Percentiles rank a stretch among this genome's conserved stretches.
Conservation (phyloP, 2,113 vertebrate species). For the Naja naja region DNA sequence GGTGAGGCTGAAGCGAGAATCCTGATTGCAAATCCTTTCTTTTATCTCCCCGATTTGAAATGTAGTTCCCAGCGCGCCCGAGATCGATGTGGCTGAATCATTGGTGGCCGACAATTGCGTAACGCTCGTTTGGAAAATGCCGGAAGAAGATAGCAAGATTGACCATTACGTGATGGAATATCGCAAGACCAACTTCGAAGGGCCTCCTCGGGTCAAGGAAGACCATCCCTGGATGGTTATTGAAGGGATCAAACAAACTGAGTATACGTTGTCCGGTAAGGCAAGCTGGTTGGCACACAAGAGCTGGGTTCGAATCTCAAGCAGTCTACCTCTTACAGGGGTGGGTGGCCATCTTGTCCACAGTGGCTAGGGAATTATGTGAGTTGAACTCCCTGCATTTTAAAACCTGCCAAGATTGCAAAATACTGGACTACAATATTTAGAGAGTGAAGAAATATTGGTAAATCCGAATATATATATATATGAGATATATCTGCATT, state of each 20-base stretch:
- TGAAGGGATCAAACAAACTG: constrained; percentile 84
- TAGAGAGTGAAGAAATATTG: no score
- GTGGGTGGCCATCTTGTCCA: background rate
- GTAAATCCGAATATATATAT: no score
- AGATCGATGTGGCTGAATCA: constrained; percentile 84
- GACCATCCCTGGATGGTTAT: constrained; percentile 97
- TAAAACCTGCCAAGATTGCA: no score
- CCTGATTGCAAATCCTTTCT: background rate
- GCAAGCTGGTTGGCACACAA: accelerated
- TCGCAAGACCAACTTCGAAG: constrained; percentile 89
- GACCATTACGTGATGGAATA: constrained; percentile 92
- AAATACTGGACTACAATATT: no score
- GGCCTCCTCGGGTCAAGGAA: constrained; percentile 85
- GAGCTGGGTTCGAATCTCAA: background rate
- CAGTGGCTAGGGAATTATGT: no score
- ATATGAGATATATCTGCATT: no score
- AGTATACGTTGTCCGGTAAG: constrained; percentile 83
- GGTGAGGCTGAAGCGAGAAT: background rate
- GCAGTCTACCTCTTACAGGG: background rate
- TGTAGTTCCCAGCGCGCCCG: constrained; percentile 86
- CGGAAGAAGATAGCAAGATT: constrained; percentile 85
- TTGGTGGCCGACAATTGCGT: constrained; percentile 92
- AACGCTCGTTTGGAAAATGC: constrained; percentile 81
- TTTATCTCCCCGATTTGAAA: constrained; percentile 8
- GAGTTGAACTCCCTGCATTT: no score